These are phyloP conservation scores for Agriopis leucophaearia DNA, from an alignment of 2,888 invertebrate species.

Conservation along the genomic window DNA sequence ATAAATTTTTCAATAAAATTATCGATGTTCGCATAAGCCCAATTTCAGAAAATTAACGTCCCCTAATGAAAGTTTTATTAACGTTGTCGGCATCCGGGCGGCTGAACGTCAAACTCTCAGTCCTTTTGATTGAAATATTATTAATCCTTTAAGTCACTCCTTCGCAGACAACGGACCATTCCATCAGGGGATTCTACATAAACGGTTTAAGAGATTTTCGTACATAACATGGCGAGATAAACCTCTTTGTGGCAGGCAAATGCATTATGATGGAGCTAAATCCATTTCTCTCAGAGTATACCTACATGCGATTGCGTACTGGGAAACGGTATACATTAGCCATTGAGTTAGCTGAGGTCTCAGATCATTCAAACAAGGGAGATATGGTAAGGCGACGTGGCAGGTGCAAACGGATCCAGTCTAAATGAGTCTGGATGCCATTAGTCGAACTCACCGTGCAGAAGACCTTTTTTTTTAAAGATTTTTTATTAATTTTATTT, in stretches of 20 bases:
- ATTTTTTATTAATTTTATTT: too few relatives aligned
- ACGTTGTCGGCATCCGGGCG: conserved; percentile 27
- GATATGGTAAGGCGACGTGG: too few relatives aligned
- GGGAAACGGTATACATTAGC: conserved; percentile 1
- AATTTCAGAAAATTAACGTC: conserved; percentile 37
- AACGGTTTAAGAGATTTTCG: conserved; percentile 34
- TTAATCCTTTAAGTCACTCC: conserved; percentile 39
- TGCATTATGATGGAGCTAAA: conserved; percentile 39
- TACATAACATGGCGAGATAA: conserved; percentile 38
- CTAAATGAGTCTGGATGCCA: too few relatives aligned
- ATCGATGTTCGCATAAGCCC: conserved; percentile 29
- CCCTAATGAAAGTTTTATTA: conserved; percentile 43
- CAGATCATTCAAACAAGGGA: too few relatives aligned
- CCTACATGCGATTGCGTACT: conserved; percentile 9
- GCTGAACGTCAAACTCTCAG: conserved; percentile 34
- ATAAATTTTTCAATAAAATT: conserved; percentile 8
- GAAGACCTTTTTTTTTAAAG: too few relatives aligned
- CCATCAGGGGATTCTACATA: conserved; percentile 27
- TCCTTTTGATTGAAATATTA: conserved; percentile 44
- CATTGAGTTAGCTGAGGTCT: conserved; percentile 1
- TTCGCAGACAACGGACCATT: conserved; percentile 35
- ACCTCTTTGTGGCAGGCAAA: conserved; percentile 42
- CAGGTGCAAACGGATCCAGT: too few relatives aligned
- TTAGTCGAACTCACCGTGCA: too few relatives aligned
- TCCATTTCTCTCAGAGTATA: conserved; percentile 35